Conservation (phyloP, 2,888 invertebrate species). For the Caenorhabditis wallacei region DNA sequence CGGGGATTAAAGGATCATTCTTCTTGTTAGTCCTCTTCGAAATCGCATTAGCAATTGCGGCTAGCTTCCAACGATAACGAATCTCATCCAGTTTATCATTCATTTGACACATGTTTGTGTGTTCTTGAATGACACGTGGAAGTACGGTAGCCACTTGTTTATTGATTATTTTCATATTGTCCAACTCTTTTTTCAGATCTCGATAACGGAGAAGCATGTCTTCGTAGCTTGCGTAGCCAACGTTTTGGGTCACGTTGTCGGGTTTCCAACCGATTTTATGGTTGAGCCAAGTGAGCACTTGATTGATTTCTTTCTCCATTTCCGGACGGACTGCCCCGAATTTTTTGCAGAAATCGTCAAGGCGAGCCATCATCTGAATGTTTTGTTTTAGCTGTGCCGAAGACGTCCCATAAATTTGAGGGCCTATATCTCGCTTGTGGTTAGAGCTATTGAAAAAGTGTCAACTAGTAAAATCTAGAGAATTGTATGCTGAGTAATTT, state of each 20-base stretch:
- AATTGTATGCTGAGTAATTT: too few relatives aligned
- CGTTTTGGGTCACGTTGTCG: not conserved
- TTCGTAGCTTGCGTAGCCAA: constrained; percentile 25
- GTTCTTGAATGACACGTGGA: constrained; percentile 9
- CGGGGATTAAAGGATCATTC: not conserved
- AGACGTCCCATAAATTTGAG: too few relatives aligned
- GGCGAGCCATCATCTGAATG: not conserved
- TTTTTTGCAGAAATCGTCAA: not conserved
- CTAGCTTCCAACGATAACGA: constrained; percentile 3
- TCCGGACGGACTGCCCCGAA: not conserved
- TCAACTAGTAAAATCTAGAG: too few relatives aligned
- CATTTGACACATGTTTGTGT: constrained; percentile 28
- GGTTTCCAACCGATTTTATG: constrained; percentile 30
- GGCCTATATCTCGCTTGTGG: too few relatives aligned
- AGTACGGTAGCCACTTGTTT: not conserved
- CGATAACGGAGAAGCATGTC: constrained; percentile 42
- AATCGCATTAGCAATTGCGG: not conserved
- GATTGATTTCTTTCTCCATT: constrained; percentile 5
- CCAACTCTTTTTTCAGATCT: constrained; percentile 24
- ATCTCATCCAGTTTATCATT: constrained; percentile 47
- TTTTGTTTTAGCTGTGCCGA: too few relatives aligned
- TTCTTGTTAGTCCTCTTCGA: constrained; percentile 17
- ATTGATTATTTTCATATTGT: constrained; percentile 5
- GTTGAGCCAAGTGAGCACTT: constrained; percentile 27
- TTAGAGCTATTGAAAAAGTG: too few relatives aligned